Conservation (phyloP, 2,113 vertebrate species). For the Madoqua kirkii region DNA sequence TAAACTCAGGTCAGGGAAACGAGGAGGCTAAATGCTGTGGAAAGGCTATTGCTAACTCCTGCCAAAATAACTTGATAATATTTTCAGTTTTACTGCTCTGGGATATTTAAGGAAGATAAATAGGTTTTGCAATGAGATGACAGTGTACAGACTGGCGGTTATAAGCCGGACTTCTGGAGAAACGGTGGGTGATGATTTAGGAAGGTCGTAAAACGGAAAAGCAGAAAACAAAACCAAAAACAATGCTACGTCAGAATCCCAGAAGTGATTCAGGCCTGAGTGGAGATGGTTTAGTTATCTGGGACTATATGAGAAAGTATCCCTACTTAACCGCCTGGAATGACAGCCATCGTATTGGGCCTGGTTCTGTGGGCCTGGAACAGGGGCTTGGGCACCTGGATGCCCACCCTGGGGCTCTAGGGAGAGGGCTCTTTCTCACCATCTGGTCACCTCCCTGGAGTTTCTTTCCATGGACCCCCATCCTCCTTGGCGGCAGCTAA, state of each 20-base stretch:
- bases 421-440: not conserved
- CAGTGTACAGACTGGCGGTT: not conserved
- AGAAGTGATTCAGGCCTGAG: not conserved
- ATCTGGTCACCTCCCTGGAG: not conserved
- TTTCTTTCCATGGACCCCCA: not conserved
- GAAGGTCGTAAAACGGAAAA: not conserved
- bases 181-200: not conserved
- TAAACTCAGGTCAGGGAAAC: not conserved
- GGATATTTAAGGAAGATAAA: not conserved
- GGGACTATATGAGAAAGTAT: fast-evolving
- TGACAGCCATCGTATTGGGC: fast-evolving
- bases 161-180: not conserved
- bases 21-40: not conserved
- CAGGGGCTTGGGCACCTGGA: too few relatives aligned
- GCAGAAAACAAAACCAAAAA: not conserved
- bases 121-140: not conserved
- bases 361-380: too few relatives aligned
- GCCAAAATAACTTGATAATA: not conserved
- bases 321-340: fast-evolving
- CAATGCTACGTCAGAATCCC: not conserved
- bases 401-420: not conserved
- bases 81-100: not conserved
- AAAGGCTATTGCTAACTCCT: not conserved
- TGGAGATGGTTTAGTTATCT: not conserved
- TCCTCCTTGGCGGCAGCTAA: not conserved